Base-by-base conservation (phyloP, 2,797 vertebrate genomes). In the Ambastaia sidthimunki region DNA sequence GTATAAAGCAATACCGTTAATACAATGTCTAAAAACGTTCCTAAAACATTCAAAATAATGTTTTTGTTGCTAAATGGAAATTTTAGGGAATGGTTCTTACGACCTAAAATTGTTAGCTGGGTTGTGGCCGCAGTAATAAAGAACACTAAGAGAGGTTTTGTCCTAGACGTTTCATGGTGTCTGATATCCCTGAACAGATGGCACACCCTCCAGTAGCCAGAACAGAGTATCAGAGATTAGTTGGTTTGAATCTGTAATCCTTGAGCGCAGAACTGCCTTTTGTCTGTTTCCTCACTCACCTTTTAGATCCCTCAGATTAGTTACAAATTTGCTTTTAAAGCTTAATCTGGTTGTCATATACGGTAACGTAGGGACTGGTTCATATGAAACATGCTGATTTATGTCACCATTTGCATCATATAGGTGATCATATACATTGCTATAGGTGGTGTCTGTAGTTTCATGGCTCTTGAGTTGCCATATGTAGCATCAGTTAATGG, bases 101-200 rank as follows among this genome's bases (percentile, higher is more conserved):
- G 7, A 41, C 37, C 37, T 41, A 41, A 7, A 41, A 7, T 9
- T 44, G 41, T 44, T 11, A 44, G 41, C 41, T 44, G 41, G 41
- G 41, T 69, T 47, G n/a, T 48, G 55, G 34, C 3, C 5, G 52
- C 21, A 12, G 23, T 48, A 65, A 28, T 73, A 19, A 44, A 74
- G 21, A 41, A 25, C 15, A 69, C 65, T 84, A n/a, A n/a, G 28
- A 10, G 18, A 67, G 68, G 10, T 54, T 6, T 52, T 72, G 50
- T 60, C 55, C 71, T 77, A 71, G 67, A 41, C 54, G 60, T 74
- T 83, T 66, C 18, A 67, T 60, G 78, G 65, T 73, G 55, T 78
- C 67, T 78, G 57, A 76, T 78, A 78, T 67, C 81, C 72, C 18
- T 76, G 62, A 85, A 72, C 85, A 88, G 84, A 87, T 89, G 86